These are phyloP conservation scores for Gastracanthus pulcherrimus DNA, from an alignment of 2,888 invertebrate genomes.

Conservation along the genomic window DNA sequence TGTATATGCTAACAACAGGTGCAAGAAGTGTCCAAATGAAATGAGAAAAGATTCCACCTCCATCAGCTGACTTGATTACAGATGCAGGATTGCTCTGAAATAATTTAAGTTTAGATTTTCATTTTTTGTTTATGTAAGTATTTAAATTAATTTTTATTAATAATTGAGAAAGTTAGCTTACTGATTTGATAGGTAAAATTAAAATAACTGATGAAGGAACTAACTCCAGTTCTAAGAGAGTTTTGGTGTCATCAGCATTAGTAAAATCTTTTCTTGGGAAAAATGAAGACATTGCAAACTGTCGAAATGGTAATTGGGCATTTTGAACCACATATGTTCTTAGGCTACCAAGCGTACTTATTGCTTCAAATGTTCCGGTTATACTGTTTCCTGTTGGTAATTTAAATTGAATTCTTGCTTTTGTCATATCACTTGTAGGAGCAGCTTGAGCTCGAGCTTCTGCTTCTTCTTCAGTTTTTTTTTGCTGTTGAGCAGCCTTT, in stretches of 20 bases:
- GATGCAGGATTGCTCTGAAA: conserved; percentile 65
- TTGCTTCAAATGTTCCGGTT: conserved; percentile 86
- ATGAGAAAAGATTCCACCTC: conserved; percentile 79
- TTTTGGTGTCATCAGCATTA: conserved; percentile 78
- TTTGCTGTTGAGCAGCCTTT: conserved; percentile 59
- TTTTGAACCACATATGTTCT: conserved; percentile 80
- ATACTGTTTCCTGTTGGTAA: conserved; percentile 89
- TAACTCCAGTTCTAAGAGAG: conserved; percentile 83
- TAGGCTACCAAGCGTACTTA: conserved; percentile 82
- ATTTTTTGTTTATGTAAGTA: background rate
- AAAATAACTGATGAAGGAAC: conserved; percentile 88
- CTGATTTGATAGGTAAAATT: conserved; percentile 82
- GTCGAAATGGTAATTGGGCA: conserved; percentile 78
- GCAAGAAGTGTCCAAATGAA: conserved; percentile 82
- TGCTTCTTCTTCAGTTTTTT: conserved; percentile 41
- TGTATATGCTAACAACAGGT: conserved; percentile 81
- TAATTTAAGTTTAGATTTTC: background rate
- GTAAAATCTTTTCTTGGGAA: conserved; percentile 87
- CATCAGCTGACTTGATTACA: conserved; percentile 69
- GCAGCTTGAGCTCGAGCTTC: conserved; percentile 51
- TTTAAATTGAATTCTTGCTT: conserved; percentile 90
- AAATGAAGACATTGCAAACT: conserved; percentile 87
- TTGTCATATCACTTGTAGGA: conserved; percentile 73
- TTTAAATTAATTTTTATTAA: background rate
- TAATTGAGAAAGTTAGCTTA: conserved; percentile 59